Conservation (phyloP, 2,888 invertebrate species). For the Stenurella melanura region DNA sequence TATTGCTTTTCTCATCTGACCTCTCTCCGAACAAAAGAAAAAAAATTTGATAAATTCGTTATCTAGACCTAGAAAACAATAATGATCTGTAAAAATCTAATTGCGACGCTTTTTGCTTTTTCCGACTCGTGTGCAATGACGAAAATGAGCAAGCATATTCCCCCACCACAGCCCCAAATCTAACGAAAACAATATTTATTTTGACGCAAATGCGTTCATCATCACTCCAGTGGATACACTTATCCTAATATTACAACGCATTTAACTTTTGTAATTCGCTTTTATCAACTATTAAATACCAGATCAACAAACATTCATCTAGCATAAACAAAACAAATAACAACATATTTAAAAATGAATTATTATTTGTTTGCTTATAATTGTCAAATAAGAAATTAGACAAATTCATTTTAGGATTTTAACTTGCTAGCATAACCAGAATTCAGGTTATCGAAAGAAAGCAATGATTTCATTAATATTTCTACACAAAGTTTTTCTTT, state of each 20-base stretch:
- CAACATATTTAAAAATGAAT: no score
- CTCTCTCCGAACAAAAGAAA: neutral
- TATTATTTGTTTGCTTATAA: no score
- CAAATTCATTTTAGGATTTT: no score
- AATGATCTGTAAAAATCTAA: neutral
- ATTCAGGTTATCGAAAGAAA: no score
- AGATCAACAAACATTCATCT: no score
- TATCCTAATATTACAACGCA: neutral
- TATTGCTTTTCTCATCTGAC: no score
- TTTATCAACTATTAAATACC: no score
- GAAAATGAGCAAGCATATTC: neutral
- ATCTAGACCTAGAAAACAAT: neutral
- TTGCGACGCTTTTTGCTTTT: neutral
- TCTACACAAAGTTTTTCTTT: no score
- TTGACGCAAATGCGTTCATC: neutral
- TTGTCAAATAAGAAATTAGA: no score
- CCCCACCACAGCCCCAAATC: neutral
- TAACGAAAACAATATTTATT: slow-evolving; percentile 13
- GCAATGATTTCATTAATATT: no score
- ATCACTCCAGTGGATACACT: slow-evolving; percentile 6
- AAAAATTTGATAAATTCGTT: neutral
- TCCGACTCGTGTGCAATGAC: neutral
- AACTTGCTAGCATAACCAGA: no score
- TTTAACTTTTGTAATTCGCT: neutral
- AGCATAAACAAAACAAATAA: no score